A percentile compares a stretch with the other conserved stretches of the same genome.
These are phyloP conservation scores for Miichthys miiuy DNA, from an alignment of 2,797 vertebrate genomes.

Conservation along the genomic window DNA sequence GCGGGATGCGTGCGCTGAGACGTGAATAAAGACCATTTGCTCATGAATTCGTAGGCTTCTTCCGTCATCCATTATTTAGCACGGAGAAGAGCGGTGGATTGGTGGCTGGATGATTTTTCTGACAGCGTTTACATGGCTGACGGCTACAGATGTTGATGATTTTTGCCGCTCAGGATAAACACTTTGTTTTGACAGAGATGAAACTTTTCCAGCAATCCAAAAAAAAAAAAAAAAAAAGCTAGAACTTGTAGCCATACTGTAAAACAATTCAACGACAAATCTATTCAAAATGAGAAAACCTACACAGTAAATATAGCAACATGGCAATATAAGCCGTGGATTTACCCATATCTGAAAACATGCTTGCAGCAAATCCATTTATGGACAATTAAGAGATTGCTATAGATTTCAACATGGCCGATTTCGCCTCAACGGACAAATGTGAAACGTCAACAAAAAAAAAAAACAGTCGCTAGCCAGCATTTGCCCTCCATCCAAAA, in stretches of 20 bases:
- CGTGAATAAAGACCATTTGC: conserved; percentile 86
- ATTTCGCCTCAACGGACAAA: conserved; percentile 74
- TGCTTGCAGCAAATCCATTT: conserved; percentile 73
- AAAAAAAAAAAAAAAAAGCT: not conserved
- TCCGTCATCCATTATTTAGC: conserved; percentile 85
- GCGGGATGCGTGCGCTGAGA: conserved; percentile 75
- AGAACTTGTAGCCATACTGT: not conserved
- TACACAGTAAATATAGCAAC: not conserved
- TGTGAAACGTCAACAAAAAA: conserved; percentile 76
- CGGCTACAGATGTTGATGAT: conserved; percentile 62
- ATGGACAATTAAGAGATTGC: conserved; percentile 79
- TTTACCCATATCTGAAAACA: conserved; percentile 49
- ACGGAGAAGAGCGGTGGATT: conserved; percentile 72
- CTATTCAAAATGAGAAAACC: conserved; percentile 2
- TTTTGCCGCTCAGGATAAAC: conserved; percentile 60
- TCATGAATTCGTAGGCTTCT: conserved; percentile 80
- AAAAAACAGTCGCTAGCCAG: conserved; percentile 64
- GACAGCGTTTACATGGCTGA: conserved; percentile 81
- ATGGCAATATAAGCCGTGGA: not conserved
- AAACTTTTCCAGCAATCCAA: conserved; percentile 28
- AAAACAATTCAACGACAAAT: conserved; percentile 3
- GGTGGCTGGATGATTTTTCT: conserved; percentile 78
- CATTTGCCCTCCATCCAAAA: conserved; percentile 79
- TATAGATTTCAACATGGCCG: conserved; percentile 79
- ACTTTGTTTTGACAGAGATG: conserved; percentile 50